These are phyloP conservation scores for Lucinisca nassula DNA, from an alignment of 2,888 invertebrate species.

Conservation along the genomic window DNA sequence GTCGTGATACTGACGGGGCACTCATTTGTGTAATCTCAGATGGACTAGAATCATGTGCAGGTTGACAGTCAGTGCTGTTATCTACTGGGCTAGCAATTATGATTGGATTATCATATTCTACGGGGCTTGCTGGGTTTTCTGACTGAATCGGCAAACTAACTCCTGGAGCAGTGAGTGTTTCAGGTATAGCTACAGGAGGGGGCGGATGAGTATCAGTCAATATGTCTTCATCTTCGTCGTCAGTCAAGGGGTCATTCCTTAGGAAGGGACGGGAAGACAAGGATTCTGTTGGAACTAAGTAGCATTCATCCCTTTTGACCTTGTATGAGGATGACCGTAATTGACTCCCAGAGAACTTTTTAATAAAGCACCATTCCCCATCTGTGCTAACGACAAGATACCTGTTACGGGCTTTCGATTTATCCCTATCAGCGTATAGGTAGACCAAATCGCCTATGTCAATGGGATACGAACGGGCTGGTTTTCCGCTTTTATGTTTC, in stretches of 20 bases:
- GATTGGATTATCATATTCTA: not conserved
- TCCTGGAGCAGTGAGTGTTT: not conserved
- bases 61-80: not conserved
- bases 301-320: constrained; percentile 64
- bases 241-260: not conserved
- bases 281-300: not conserved
- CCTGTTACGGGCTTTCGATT: constrained; percentile 43
- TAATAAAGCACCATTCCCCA: constrained; percentile 60
- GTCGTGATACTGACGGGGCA: not conserved
- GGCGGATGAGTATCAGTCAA: not conserved
- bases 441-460: constrained; percentile 67
- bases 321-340: constrained; percentile 55
- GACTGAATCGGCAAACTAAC: not conserved
- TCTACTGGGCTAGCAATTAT: not conserved
- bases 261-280: not conserved
- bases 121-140: not conserved
- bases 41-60: not conserved
- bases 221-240: not conserved
- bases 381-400: constrained; percentile 59
- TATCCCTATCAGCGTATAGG: constrained; percentile 48
- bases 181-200: not conserved
- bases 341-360: constrained; percentile 64
- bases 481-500: constrained; percentile 33
- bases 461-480: not conserved
- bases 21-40: not conserved